Evolutionary conservation across 2,888 invertebrate species (phyloP), one percentile per base, ranked within the genome.

Genomic region (Agrotis segetum): DNA sequence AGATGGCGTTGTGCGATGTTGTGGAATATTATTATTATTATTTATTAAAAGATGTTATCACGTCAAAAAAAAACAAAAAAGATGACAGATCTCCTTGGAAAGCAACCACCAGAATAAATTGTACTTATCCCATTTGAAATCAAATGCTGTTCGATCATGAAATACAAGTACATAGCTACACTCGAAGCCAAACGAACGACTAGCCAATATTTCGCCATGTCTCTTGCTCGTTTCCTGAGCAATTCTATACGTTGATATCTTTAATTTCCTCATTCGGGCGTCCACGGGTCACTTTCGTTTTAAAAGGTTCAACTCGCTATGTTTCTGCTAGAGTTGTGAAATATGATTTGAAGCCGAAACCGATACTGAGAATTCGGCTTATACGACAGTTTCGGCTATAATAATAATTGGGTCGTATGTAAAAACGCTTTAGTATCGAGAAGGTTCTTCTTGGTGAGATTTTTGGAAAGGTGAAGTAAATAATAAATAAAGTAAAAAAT

Each of bases 231-330:
- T 84, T 85, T 82, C 82, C 83, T 67, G 66, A 71, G 81, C 86
- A 85, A 87, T 90, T 89, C 84, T 71, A 76, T 67, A 82, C 89
- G 87, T 86, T 88, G 87, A 89, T 85, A 88, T 88, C 87, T 89
- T 87, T 89, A 90, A 89, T 89, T 90, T 88, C 87, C 88, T 84
- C 86, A 87, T 88, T 84, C 70, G 69, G 59, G 60, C 87, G 86
- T 87, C 84, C 85, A 77, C 82, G 82, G 85, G 81, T 82, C 85
- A 87, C 83, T 83, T 87, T 83, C 82, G 64, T 80, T 77, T 74
- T 75, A 77, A 84, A 85, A 81, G 85, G 85, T 76, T 72, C 63
- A 62, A 53, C 44, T 65, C 73, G 74, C 79, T 78, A 77, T 85
- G 74, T 74, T 70, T 76, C 67, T 59, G 77, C 13, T 66, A 55